Base-by-base conservation (phyloP, 2,888 invertebrate genomes). In the Agrotis segetum region DNA sequence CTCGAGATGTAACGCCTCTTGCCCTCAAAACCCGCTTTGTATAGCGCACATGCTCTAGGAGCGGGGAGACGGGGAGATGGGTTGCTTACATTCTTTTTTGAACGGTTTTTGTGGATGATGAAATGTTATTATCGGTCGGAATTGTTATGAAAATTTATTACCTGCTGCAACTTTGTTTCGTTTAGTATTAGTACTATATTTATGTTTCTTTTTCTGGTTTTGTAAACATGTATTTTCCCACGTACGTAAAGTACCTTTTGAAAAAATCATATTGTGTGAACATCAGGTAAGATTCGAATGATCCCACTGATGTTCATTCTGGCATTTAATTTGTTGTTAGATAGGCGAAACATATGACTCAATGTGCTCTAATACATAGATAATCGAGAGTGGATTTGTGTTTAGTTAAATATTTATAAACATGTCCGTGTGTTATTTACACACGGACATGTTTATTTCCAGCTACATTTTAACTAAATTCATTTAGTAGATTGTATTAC, bases 21-120 rank as follows among this genome's bases (percentile, higher is more conserved):
- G 85, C 78, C 87, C 87, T 87, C 82, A 73, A 88, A 88, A 88
- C 87, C 89, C 74, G 84, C 82, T 87, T 87, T 80, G 79, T 58
- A 74, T 69, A 66, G 70, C 70, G 67, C 40, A 67, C 63, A 73
- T 40, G 59, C 53, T 67, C n/a, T 47, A 46, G 53, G 44, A 40
- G 21, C 19, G 50, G 47, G 46, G 19, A 19, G 53, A 53, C 49
- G 49, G 49, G 44, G 46, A 62, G 52, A 64, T 68, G 63, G 63
- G 49, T 76, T 75, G 68, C 67, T 66, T 52, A 60, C 19, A 60
- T 66, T 63, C 59, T 49, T 53, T 69, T 70, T 46, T 17, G 1
- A 62, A 44, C 16, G 59, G 17, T 17, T 55, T 60, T 76, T 49
- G 44, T 72, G 53, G 71, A 21, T 21, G 19, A 14, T 66, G 55